Percentiles rank a stretch among this genome's conserved stretches.
These are phyloP conservation scores for Glyphotaelius pellucidus DNA, from an alignment of 2,888 invertebrate genomes.

Conservation along the genomic window DNA sequence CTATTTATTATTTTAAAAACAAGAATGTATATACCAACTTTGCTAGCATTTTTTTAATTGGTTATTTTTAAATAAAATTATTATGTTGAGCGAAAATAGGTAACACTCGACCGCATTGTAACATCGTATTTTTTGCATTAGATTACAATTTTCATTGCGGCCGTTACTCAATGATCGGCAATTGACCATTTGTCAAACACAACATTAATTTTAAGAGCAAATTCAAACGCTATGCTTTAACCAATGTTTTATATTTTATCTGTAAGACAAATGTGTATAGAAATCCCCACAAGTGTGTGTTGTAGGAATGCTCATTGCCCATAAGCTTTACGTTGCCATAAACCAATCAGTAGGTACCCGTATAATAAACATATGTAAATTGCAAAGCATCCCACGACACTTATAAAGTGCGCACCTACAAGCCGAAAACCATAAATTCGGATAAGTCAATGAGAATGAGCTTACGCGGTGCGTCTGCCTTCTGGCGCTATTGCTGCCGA, in stretches of 20 bases:
- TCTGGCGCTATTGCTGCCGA: not conserved
- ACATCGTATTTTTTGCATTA: too few species aligned
- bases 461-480: not conserved
- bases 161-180: too few species aligned
- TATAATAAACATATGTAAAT: slow-evolving; percentile 60
- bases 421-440: slow-evolving; percentile 57
- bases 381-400: slow-evolving; percentile 56
- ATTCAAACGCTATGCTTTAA: slow-evolving; percentile 29
- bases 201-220: not conserved
- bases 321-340: slow-evolving; percentile 42
- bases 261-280: slow-evolving; percentile 30
- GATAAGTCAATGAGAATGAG: slow-evolving; percentile 48
- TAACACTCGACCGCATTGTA: too few species aligned
- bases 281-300: not conserved
- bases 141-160: too few species aligned
- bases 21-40: too few species aligned
- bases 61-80: too few species aligned
- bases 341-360: slow-evolving; percentile 50
- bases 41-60: too few species aligned
- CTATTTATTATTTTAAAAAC: too few species aligned
- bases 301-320: slow-evolving; percentile 27
- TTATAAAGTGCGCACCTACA: slow-evolving; percentile 53
- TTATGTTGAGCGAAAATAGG: too few species aligned
- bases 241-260: slow-evolving; percentile 23
- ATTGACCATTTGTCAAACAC: too few species aligned